Base-by-base conservation (phyloP, 1,140 invertebrate species). In the Rhizoglyphus robini region DNA sequence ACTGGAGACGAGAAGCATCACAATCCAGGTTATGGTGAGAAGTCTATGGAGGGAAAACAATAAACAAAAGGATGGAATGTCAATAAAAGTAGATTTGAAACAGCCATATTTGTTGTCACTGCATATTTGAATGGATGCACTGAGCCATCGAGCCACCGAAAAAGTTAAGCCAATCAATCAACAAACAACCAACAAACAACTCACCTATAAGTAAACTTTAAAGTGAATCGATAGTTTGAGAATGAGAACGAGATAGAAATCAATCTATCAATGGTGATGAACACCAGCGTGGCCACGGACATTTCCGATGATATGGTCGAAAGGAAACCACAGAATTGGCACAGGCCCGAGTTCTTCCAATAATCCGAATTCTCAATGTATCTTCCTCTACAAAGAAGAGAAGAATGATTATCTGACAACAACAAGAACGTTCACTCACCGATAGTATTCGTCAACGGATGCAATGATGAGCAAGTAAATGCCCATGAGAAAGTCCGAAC, bases 251-350 rank as follows among this genome's bases (percentile, higher is more conserved):
- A 82, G 62, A 89, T 86, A 31, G 84, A 74, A 49, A 88, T 74
- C 70, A 84, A 86, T 66, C 87, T 78, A 68, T 88, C 86, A 54
- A 88, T 71, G 0, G 86, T 86, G 79, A 89, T 86, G 68, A 86
- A 84, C 0, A 83, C 82, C 68, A 89, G 71, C 47, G 88, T 85
- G 15, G 88, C 74, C 67, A 89, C 81, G 0, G 86, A 88, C 60
- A 82, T 81, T 79, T 84, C 73, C 34, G 60, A 72, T 47, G 68
- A 73, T 60, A 78, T 73, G 8, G 78, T 79, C 1, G 77, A 77
- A 25, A 79, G 70, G 68, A 79, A 76, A 5, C 78, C 78, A n/a
- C 75, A 76, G 54, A 77, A 71, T 61, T 74, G 73, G 70, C 78
- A 79, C 23, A 77, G 69, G 18, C 67, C 69, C 66, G 75, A 77